Conservation (phyloP, 2,113 vertebrate species). For the Chaetorhynchus papuensis region DNA sequence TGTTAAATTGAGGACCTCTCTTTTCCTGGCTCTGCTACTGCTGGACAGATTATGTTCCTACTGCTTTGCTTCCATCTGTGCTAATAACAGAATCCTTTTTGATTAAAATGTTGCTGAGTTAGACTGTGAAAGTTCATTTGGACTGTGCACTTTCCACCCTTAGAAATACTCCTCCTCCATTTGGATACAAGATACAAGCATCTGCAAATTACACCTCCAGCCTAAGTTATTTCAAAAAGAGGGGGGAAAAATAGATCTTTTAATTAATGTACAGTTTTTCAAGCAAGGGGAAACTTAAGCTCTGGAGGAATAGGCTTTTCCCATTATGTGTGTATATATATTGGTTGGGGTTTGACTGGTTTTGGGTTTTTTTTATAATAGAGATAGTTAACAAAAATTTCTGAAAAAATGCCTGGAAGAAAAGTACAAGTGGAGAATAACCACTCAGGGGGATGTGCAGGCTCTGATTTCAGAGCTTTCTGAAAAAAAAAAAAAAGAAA, state of each 20-base stretch:
- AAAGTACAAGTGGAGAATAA: not conserved
- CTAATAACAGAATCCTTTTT: conserved; percentile 53
- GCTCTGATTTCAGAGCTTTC: not conserved
- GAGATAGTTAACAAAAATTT: not conserved
- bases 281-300: not conserved
- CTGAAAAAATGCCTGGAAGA: not conserved
- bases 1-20: conserved; percentile 25
- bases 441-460: not conserved
- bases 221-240: not conserved
- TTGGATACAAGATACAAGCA: not conserved
- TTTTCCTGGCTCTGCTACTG: conserved; percentile 7
- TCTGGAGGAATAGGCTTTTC: not conserved
- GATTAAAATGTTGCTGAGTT: conserved; percentile 39
- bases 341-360: not conserved
- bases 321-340: not conserved
- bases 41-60: conserved; percentile 27
- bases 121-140: not conserved
- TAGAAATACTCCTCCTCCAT: not conserved
- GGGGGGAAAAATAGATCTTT: not conserved
- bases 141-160: not conserved
- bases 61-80: conserved; percentile 41
- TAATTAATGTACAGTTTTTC: not conserved
- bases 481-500: not conserved
- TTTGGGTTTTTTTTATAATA: not conserved
- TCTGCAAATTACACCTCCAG: not conserved